Evolutionary conservation across 2,113 vertebrate genomes (phyloP), one percentile per base, ranked within the genome.

Genomic region (Loxodonta africana): DNA sequence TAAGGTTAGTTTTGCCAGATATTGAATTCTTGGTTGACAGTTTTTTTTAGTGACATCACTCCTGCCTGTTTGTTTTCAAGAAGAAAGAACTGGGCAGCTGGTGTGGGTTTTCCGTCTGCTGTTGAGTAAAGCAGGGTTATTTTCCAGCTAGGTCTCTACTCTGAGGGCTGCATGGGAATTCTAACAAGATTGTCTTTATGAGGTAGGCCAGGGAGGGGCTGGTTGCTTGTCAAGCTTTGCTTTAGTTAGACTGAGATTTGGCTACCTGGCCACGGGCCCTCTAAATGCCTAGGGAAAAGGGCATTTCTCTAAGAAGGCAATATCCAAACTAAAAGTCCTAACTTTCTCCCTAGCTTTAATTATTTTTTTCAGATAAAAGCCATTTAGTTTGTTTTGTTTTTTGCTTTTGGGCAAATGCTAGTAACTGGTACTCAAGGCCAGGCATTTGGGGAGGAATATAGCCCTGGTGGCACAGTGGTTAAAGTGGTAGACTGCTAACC

Each of bases 301-400:
- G 0, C 86, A 90, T 95, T 96, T 92, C 21, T 98, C 51, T 93
- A 57, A 82, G 81, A 88, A 92, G 65, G 37, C 73, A 74, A 44
- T 92, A 92, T 60, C 33, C 9, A 95, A 90, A 93, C 33, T 80
- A 12, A 30, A 93, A 87, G n/a, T 48, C 57, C 82, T 92, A 80
- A 80, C 41, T 95, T 95, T 81, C 4, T 87, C 15, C 3, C 46
- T 33, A 60, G n/a, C 90, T 83, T 77, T 91, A 17, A 18, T 62
- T 63, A 18, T 81, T 74, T 48, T 92, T 91, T 82, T 7, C 17
- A 94, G 25, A 77, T 88, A 82, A 80, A 91, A 91, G 8, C 26
- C 9, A 4, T 82, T n/a, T 86, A 71, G 8, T 74, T 83, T 76
- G 73, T 86, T 20, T n/a, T 51, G 33, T 15, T 44, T 93, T 93